Conservation (phyloP, 2,888 invertebrate genomes). For the Onchidella celtica region DNA sequence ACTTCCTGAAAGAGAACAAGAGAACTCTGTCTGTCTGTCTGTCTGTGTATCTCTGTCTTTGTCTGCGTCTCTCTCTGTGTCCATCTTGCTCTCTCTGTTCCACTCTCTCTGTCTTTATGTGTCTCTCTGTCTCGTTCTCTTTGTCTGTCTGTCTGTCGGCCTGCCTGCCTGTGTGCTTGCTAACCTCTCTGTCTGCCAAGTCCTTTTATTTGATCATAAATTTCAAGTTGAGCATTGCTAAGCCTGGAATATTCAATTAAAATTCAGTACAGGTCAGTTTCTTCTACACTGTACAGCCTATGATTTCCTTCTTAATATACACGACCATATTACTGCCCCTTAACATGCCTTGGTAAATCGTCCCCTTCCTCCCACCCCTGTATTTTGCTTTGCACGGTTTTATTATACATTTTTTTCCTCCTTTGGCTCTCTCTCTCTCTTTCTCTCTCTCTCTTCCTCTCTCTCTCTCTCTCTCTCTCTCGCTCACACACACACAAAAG, state of each 20-base stretch:
- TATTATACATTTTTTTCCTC: not conserved
- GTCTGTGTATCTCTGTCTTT: not conserved
- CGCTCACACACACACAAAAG: too few species aligned
- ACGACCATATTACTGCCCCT: conserved; percentile 1
- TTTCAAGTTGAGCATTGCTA: too few species aligned
- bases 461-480: conserved; percentile 15
- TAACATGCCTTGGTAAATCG: not conserved
- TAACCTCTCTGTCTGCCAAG: too few species aligned
- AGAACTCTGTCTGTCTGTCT: conserved; percentile 2
- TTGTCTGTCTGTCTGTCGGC: not conserved
- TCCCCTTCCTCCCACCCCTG: too few species aligned
- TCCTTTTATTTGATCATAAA: too few species aligned
- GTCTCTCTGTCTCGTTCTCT: not conserved
- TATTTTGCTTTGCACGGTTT: not conserved
- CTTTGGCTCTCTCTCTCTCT: too few species aligned
- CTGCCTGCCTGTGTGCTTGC: too few species aligned
- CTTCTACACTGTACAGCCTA: too few species aligned
- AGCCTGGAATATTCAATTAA: too few species aligned
- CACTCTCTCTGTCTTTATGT: not conserved
- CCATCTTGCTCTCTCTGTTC: not conserved
- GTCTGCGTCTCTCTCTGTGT: not conserved
- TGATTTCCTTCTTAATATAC: not conserved
- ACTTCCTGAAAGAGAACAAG: too few species aligned
- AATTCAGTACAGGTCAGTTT: too few species aligned
- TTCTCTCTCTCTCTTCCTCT: not conserved